Evolutionary conservation across 2,113 vertebrate genomes (phyloP).

Genomic region (Chaenocephalus aceratus): DNA sequence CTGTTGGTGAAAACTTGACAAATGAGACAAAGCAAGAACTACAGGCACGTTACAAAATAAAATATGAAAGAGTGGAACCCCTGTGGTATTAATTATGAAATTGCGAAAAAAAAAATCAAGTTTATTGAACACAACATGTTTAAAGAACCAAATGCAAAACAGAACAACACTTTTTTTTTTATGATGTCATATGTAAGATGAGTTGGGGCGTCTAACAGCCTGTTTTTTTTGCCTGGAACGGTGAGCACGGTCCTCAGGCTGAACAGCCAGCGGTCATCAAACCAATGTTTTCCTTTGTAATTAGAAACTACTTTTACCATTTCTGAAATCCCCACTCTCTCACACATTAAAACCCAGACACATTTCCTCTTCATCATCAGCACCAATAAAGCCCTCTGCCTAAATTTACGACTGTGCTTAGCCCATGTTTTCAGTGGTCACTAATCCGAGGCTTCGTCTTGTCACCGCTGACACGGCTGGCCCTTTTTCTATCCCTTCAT

Average conservation of each 20-base stretch:
- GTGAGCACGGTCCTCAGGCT: not conserved
- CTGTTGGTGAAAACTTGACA: too few relatives aligned
- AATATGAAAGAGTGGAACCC: not conserved
- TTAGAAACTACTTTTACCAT: conserved; percentile 1
- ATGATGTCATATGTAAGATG: too few relatives aligned
- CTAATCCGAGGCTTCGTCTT: conserved; percentile 4
- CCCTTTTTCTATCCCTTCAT: conserved; percentile 4
- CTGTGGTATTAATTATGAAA: too few relatives aligned
- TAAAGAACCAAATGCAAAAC: too few relatives aligned
- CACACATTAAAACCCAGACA: conserved; percentile 4
- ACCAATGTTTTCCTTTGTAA: conserved; percentile 34
- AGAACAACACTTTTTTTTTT: too few relatives aligned
- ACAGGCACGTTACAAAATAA: not conserved
- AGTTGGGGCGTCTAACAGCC: too few relatives aligned
- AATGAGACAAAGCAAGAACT: not conserved
- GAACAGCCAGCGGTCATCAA: not conserved
- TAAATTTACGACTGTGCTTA: not conserved
- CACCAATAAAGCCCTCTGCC: not conserved
- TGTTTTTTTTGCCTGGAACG: not conserved
- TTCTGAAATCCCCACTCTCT: conserved; percentile 33
- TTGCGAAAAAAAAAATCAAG: too few relatives aligned
- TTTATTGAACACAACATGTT: too few relatives aligned
- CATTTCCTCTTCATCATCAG: conserved; percentile 38
- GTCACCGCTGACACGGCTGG: conserved; percentile 6
- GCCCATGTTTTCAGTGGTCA: conserved; percentile 5